Base-by-base conservation (phyloP, 2,888 invertebrate species). In the Scaptodrosophila latifasciaeformis region DNA sequence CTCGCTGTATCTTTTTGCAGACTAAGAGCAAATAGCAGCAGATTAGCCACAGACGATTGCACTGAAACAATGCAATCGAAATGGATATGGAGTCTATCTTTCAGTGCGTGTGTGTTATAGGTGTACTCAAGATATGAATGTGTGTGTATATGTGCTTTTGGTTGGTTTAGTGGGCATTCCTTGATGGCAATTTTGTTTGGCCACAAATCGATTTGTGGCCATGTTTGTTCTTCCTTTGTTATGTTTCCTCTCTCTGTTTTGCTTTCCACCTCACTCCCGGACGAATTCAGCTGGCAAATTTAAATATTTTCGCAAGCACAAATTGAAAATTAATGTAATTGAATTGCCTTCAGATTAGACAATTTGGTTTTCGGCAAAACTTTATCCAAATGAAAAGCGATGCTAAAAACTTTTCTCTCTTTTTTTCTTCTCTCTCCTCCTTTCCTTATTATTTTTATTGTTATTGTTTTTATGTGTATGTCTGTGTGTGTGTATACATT, bases 1-100 rank as follows among this genome's bases (percentile, higher is more conserved):
- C n/a, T n/a, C n/a, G n/a, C n/a, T n/a, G n/a, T n/a, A n/a, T n/a
- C n/a, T n/a, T n/a, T n/a, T n/a, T 2, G 30, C 57, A 61, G 50
- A 62, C 62, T 37, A 37, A 29, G 52, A 59, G 66, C 67, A 72
- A 79, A 76, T 69, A 65, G 60, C 59, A 55, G 54, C 40, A 67
- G 75, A 80, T 75, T 75, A 80, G 70, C 56, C 70, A 77, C 81
- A 77, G 81, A 70, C 80, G 62, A 80, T 77, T 80, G 70, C 71
- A 70, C 67, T 62, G 75, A 68, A 75, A 75, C 75, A 74, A 74
- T 67, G 78, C 65, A 44, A 35, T 35, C 3, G 24, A 24, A 24
- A 24, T 24, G 24, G 24, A 24, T 24, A 24, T 24, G 24, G 24
- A 3, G 24, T 3, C 24, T 24, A 7, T 3, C 24, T 24, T 3